phyloP scores from a whole-genome alignment of 1,140 invertebrate species.

The Bombus vancouverensis region DNA sequence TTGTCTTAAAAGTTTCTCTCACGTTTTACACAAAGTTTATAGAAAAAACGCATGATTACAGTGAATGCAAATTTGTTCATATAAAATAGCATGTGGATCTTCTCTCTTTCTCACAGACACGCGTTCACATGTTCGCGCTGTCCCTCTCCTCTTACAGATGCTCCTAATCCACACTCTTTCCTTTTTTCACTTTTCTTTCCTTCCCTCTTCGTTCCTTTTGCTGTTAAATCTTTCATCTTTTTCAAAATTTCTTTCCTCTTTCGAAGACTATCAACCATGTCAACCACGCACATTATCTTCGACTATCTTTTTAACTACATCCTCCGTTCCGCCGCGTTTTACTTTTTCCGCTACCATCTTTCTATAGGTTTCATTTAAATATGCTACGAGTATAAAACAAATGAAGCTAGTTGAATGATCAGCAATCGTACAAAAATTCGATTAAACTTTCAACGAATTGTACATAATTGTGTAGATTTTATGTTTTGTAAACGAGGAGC shows the following conservation, averaged over 20 bases:
- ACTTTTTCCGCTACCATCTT: not conserved
- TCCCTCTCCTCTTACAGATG: not conserved
- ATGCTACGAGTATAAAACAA: not conserved
- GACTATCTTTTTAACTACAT: not conserved
- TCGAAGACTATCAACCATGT: not conserved
- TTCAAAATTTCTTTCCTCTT: not conserved
- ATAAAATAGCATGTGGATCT: conserved; percentile 10
- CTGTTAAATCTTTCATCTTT: not conserved
- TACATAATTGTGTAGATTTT: not conserved
- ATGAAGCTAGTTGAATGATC: not conserved
- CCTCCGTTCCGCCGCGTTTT: not conserved
- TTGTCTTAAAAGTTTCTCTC: not conserved
- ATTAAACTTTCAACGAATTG: not conserved
- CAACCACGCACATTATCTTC: not conserved
- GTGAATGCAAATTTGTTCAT: conserved; percentile 26
- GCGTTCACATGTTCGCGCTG: not conserved
- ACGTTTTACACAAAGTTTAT: conserved; percentile 18
- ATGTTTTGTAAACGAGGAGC: not conserved
- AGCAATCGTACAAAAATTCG: not conserved
- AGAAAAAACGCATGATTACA: conserved; percentile 8
- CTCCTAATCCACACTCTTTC: not conserved
- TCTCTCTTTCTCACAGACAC: not conserved
- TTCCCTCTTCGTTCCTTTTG: not conserved
- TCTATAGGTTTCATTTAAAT: not conserved
- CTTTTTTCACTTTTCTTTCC: not conserved